A percentile compares a stretch with the other conserved stretches of the same genome.
Evolutionary conservation across 1,140 invertebrate genomes (phyloP).

Genomic region (Hypothenemus hampei): DNA sequence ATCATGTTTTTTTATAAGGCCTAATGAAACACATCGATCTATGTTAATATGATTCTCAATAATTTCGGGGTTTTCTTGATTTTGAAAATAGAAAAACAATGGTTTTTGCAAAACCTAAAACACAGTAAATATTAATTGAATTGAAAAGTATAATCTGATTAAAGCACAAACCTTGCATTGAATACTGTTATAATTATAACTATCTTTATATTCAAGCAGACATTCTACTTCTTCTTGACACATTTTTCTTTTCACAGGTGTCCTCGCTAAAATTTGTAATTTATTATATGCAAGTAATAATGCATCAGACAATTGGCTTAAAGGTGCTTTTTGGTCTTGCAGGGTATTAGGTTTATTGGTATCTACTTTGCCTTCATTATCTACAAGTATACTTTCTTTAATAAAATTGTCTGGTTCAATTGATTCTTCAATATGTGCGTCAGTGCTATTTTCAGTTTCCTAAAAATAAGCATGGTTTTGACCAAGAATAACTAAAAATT

Average conservation of each 20-base stretch:
- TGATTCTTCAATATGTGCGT: too few species aligned
- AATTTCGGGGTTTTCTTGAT: neutral
- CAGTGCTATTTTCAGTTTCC: too few species aligned
- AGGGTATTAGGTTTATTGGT: too few species aligned
- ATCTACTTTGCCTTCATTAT: too few species aligned
- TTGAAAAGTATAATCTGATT: neutral
- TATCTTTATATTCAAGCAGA: conserved; percentile 16
- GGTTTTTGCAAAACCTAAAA: conserved; percentile 18
- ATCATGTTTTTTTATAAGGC: conserved; percentile 21
- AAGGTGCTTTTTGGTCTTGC: neutral
- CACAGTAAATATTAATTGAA: neutral
- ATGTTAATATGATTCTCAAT: conserved; percentile 28
- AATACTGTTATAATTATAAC: conserved; percentile 29
- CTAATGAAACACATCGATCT: conserved; percentile 30
- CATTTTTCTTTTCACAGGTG: conserved; percentile 19
- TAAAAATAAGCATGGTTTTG: too few species aligned
- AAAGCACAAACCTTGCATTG: conserved; percentile 26
- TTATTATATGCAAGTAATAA: conserved; percentile 25
- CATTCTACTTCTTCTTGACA: conserved; percentile 5
- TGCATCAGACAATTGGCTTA: neutral
- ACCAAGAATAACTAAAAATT: too few species aligned
- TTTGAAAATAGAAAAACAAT: conserved; percentile 16
- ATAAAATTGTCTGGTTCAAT: too few species aligned
- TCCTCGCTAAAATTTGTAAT: conserved; percentile 24
- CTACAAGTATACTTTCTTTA: too few species aligned